Evolutionary conservation across 2,113 vertebrate genomes (phyloP), one percentile per base, ranked within the genome.

Genomic region (Bolborhynchus lineola): DNA sequence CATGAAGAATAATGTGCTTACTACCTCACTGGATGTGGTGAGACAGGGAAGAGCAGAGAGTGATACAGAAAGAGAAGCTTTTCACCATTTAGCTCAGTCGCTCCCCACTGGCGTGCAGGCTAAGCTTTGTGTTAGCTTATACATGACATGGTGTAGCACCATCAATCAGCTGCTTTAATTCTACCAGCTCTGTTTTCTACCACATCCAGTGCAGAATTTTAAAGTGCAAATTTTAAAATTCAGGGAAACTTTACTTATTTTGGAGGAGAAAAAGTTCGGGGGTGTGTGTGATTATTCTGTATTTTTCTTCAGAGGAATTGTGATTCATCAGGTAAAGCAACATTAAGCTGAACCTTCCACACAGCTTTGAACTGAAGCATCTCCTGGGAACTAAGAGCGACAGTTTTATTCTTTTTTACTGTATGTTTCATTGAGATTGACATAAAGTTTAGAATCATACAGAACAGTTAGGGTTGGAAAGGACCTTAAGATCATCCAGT

Each of bases 211-310:
- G 95, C 94, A 88, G 87, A 82, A 97, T 88, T 97, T 97, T 98
- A 98, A 98, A 98, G 98, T 98, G 98, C 98, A 98, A 95, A 93
- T 95, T 91, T 88, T 64, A 96, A 92, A 95, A 72, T 79, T 88
- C 80, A 92, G n/a, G 80, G 57, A 90, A 76, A 71, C n/a, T 29
- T 60, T 28, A 71, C 49, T 80, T 80, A 46, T 88, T 96, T 81
- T 75, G 57, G 74, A 87, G 82, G 55, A 63, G 29, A 28, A 84
- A 55, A 67, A 53, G 63, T 81, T 91, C 1, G 26, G 65, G 62
- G 10, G 87, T 28, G 72, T 28, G 41, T 23, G 19, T 93, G 79
- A 90, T 67, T 88, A 87, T 50, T 79, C 52, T 53, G 52, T 3
- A 91, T 23, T 57, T 21, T 57, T 9, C 86, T 93, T 83, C 64